Conservation (phyloP, 2,888 invertebrate species). For the Nomada fucata region DNA sequence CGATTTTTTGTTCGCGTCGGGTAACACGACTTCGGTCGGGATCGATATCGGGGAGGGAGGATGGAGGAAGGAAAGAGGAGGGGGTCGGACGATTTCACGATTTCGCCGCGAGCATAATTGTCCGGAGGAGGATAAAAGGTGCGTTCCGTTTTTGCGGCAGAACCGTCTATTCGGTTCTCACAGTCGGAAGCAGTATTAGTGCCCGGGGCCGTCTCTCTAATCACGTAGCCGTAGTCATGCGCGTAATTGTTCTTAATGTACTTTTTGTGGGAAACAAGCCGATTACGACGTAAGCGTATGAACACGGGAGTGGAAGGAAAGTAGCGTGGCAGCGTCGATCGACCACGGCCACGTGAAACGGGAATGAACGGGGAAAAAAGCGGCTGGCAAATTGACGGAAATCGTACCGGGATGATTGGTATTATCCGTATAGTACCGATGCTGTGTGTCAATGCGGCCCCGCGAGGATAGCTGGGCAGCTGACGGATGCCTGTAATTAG, state of each 20-base stretch:
- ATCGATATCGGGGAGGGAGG: constrained; percentile 7
- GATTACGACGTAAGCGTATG: constrained; percentile 64
- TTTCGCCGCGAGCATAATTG: constrained; percentile 52
- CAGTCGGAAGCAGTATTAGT: constrained; percentile 65
- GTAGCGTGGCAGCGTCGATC: constrained; percentile 37
- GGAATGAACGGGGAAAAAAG: constrained; percentile 33
- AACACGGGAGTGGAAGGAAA: constrained; percentile 53
- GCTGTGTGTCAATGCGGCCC: constrained; percentile 28
- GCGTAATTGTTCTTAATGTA: constrained; percentile 68
- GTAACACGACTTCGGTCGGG: neutral
- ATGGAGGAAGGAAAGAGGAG: no score
- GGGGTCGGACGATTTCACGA: neutral
- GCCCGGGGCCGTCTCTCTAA: constrained; percentile 62
- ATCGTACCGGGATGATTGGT: constrained; percentile 60
- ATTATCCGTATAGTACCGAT: constrained; percentile 31
- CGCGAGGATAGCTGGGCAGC: constrained; percentile 17
- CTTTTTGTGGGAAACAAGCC: constrained; percentile 66
- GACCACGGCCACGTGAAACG: constrained; percentile 39
- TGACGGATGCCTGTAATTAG: constrained; percentile 47
- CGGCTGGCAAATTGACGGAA: constrained; percentile 60
- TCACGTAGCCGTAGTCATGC: constrained; percentile 69
- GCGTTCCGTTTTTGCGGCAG: constrained; percentile 39
- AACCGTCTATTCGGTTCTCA: constrained; percentile 51
- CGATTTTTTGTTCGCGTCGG: neutral
- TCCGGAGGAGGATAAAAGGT: constrained; percentile 49